Conservation (phyloP, 2,113 vertebrate genomes). For the Colossoma macropomum region DNA sequence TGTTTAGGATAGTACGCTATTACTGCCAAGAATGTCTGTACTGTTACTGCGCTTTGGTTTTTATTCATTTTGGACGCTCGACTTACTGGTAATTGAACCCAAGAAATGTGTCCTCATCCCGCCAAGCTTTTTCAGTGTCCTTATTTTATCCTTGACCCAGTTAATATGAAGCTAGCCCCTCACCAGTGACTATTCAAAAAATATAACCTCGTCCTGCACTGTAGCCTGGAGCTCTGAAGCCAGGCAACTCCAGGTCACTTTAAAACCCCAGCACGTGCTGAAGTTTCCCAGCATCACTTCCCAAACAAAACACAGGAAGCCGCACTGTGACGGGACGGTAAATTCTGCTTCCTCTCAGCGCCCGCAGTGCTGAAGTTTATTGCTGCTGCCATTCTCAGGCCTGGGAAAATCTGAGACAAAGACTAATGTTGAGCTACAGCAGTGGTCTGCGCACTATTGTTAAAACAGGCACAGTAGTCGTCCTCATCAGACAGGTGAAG, state of each 20-base stretch:
- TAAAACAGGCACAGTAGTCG: background rate
- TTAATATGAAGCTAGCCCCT: background rate
- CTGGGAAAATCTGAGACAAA: background rate
- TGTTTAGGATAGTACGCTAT: background rate
- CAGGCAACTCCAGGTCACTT: background rate
- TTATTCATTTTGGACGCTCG: background rate
- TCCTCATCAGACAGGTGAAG: background rate
- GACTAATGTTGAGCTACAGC: background rate
- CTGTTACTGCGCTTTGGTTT: background rate
- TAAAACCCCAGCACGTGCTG: background rate
- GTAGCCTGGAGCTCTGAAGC: background rate
- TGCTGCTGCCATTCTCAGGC: background rate
- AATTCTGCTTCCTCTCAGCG: constrained; percentile 29
- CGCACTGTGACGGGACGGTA: constrained; percentile 5
- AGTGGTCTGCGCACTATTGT: background rate
- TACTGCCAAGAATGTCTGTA: background rate
- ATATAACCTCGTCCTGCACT: background rate
- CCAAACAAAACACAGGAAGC: constrained; percentile 50
- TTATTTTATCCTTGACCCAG: constrained; percentile 14
- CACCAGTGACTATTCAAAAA: background rate
- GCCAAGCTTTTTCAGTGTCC: background rate
- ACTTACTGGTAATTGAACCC: background rate
- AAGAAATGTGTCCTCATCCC: background rate
- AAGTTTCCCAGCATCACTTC: constrained; percentile 31
- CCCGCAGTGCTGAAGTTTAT: background rate